A percentile compares a stretch with the other conserved stretches of the same genome.
Evolutionary conservation across 1,140 invertebrate species (phyloP).

Genomic region (Caenorhabditis tropicalis): DNA sequence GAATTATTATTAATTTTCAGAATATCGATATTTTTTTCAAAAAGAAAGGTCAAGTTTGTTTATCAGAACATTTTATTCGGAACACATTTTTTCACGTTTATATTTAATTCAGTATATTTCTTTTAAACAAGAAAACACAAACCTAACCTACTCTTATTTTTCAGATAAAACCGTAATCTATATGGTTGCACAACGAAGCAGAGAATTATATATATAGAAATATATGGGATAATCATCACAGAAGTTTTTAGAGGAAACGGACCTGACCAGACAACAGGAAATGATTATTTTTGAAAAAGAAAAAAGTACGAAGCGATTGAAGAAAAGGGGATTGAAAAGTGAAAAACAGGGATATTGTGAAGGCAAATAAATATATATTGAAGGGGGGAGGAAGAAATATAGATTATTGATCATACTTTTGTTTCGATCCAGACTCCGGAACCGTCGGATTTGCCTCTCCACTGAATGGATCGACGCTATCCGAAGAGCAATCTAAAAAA

Average conservation of each 20-base stretch:
- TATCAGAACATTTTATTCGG: neutral
- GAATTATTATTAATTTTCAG: neutral
- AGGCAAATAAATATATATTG: neutral
- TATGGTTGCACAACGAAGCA: constrained; percentile 37
- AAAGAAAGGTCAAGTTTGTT: neutral
- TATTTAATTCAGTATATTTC: constrained; percentile 14
- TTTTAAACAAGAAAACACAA: neutral
- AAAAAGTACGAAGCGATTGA: no score
- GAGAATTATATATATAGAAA: neutral
- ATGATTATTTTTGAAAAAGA: neutral
- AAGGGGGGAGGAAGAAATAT: no score
- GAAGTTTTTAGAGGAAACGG: constrained; percentile 30
- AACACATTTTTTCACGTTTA: neutral
- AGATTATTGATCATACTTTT: neutral
- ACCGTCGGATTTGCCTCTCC: neutral
- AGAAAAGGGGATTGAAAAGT: neutral
- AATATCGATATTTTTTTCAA: no score
- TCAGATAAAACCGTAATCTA: constrained; percentile 28
- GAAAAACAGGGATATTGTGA: neutral
- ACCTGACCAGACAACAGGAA: constrained; percentile 34
- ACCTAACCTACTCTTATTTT: constrained; percentile 14
- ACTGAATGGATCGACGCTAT: constrained; percentile 5
- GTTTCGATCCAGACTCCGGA: neutral
- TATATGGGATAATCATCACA: constrained; percentile 20
- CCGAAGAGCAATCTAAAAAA: constrained; percentile 1